Evolutionary conservation across 2,888 invertebrate genomes (phyloP).

Genomic region (Nomada fabriciana): DNA sequence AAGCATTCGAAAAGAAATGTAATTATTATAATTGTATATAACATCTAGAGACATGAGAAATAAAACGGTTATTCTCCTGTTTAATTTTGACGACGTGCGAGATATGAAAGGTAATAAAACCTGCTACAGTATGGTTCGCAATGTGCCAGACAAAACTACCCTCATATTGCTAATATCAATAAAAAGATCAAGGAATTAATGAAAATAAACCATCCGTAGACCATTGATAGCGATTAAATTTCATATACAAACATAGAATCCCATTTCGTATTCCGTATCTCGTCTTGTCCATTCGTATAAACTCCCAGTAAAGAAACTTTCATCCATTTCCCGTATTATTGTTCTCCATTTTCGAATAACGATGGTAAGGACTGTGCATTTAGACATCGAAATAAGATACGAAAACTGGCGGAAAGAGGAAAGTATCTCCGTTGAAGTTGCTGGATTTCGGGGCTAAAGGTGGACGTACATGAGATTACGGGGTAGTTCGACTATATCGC

Average conservation of each 20-base stretch:
- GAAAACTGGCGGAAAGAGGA: slow-evolving; percentile 13
- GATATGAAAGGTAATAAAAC: background rate
- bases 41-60: too few relatives aligned
- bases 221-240: background rate
- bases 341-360: slow-evolving; percentile 57
- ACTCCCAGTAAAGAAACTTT: slow-evolving; percentile 2
- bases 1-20: too few relatives aligned
- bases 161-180: too few relatives aligned
- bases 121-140: too few relatives aligned
- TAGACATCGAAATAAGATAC: slow-evolving; percentile 24
- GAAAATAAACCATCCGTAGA: too few relatives aligned
- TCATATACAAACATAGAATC: background rate
- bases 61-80: background rate
- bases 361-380: slow-evolving; percentile 34
- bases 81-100: background rate
- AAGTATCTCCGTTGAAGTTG: slow-evolving; percentile 30
- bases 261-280: background rate
- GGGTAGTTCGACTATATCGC: slow-evolving; percentile 11
- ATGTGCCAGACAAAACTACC: too few relatives aligned
- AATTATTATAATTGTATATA: too few relatives aligned
- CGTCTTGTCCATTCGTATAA: slow-evolving; percentile 16
- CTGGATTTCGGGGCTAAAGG: slow-evolving; percentile 39
- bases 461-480: slow-evolving; percentile 47
- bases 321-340: slow-evolving; percentile 13
- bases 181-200: too few relatives aligned